Evolutionary conservation across 2,113 vertebrate species (phyloP), one percentile per base, ranked within the genome.

Genomic region (Epinephelus lanceolatus): DNA sequence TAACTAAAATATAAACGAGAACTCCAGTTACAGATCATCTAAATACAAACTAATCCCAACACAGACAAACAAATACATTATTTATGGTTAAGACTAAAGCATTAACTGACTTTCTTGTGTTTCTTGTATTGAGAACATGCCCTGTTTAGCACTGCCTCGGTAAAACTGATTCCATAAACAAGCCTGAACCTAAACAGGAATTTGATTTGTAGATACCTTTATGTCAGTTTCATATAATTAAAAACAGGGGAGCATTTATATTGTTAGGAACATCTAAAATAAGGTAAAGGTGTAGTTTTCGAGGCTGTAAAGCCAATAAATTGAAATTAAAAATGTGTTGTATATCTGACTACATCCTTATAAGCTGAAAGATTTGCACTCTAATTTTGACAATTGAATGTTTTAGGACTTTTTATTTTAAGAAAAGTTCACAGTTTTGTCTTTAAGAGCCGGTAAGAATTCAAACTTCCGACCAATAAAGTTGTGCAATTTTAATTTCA

Each of bases 1-100:
- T 0, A 6, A 23, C 19, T 51, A 68, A 10, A 25, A 14, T 45
- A 33, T 2, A 73, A 78, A 0, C 0, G 5, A 30, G 2, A 33
- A 18, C 3, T 19, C 2, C 6, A n/a, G 2, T 49, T 30, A 3
- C 30, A 49, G 11, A 40, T n/a, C 10, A 40, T 60, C 8, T 27
- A 0, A 69, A 60, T 6, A 25, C 21, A 70, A 67, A 13, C 13
- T 9, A 4, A 17, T 40, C 10, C 11, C 1, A 30, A 49, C 9
- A 23, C 45, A 78, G 27, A 55, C 21, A 27, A 23, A 21, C 19
- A 18, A 6, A n/a, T n/a, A n/a, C 42, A 33, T n/a, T 37, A 37
- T 30, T 7, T 21, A 15, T 19, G 2, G n/a, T 45, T 53, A 4
- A 42, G 12, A 30, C 45, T 45, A 10, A 70, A 51, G 13, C 14